Evolutionary conservation across 1,140 invertebrate species (phyloP), one percentile per base, ranked within the genome.

Genomic region (Lepidurus arcticus): DNA sequence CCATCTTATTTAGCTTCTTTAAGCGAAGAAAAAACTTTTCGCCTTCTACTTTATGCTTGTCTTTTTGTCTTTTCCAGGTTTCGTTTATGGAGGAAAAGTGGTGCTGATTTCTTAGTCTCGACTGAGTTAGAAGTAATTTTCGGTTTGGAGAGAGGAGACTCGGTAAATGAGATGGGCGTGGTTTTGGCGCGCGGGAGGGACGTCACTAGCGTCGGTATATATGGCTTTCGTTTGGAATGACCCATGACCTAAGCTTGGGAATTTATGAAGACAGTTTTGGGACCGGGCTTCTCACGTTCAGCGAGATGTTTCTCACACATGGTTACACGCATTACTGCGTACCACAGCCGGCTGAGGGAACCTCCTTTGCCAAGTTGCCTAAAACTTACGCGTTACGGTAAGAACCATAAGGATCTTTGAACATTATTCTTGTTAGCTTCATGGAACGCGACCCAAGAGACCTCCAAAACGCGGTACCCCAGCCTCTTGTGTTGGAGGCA

Each of bases 231-330:
- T 65, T 65, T 13, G 53, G 53, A 65, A 65, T 65, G 53, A 65
- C 53, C 53, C 53, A 65, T 65, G 53, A 65, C 53, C 53, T 65
- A 65, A 21, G 21, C 53, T 21, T 16, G 16, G 53, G 53, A 13
- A 65, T 65, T 65, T 65, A 65, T 65, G 53, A 21, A 65, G 53
- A 65, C 53, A 65, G 53, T 65, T 65, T 65, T 13, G 53, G 53
- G 53, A 65, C 53, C 53, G 53, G 53, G 53, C 53, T 65, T 65
- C 53, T 65, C 53, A 65, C 53, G 53, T 65, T 65, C 53, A 65
- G 53, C 6, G 53, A 16, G 53, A 65, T 65, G 21, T 65, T 65
- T 65, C 53, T 65, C 53, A 65, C 53, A 65, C 53, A 65, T 65
- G 53, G 53, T 65, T 65, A 65, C 53, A 65, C 53, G 53, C 53